Base-by-base conservation (phyloP, 2,888 invertebrate species). In the Drosophila stalkeri region DNA sequence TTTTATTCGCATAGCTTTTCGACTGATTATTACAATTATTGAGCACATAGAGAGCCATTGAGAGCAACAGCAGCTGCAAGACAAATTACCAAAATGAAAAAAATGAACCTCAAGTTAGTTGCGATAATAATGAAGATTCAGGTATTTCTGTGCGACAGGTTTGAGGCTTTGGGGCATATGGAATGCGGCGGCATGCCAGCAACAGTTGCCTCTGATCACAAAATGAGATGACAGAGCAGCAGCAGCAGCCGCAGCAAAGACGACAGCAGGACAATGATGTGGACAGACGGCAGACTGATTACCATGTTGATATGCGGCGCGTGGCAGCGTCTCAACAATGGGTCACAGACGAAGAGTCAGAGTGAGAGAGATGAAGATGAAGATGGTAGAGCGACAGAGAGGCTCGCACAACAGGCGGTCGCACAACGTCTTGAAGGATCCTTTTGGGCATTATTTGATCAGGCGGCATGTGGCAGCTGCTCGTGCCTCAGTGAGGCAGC, bases 391-490 rank as follows among this genome's bases (percentile, higher is more conserved):
- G 54, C 5, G 52, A 52, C 9, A 52, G 55, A 55, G 39, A 55
- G 39, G 55, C n/a, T 27, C 66, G 66, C 77, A 55, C 80, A 77
- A 62, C 80, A 72, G 78, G 82, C 81, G 77, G 76, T 73, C 64
- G 47, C 47, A 64, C n/a, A 39, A 64, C 63, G 71, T 70, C 70
- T 71, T 63, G 27, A 51, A 35, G 44, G 67, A 67, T 67, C 66
- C 66, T 37, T 64, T 51, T 62, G 52, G 52, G 57, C 63, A 82
- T 79, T 86, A 77, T 87, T 86, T 82, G 77, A 72, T 67, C 80
- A 75, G 75, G 70, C 77, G 82, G 91, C 91, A 90, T 90, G 90
- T 82, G 90, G 91, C 91, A 91, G 91, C 91, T 91, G 91, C 80
- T 75, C 77, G 49, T 78, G 70, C 71, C 73, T 67, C 69, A 14